Base-by-base conservation (phyloP, 2,113 vertebrate species). In the Rhagologus leucostigma region DNA sequence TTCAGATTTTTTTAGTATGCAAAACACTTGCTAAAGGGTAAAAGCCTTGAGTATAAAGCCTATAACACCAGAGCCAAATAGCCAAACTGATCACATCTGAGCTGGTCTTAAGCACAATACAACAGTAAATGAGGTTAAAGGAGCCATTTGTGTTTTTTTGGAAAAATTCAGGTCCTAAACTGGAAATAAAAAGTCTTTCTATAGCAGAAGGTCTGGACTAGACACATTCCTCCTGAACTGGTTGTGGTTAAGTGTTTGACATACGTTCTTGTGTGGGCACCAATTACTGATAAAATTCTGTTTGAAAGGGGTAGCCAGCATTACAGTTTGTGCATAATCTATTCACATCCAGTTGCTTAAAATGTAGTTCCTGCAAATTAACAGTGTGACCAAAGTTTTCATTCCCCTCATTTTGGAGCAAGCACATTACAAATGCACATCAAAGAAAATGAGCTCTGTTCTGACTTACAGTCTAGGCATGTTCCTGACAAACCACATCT, bases 401-500 rank as follows among this genome's bases (percentile, higher is more conserved):
- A 73, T 94, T 89, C 73, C 41, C 49, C n/a, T 90, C 26, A 69
- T 78, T 71, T 94, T 89, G 88, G 96, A 90, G 64, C 49, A 90
- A 78, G 80, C 69, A 91, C 88, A 86, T 94, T 96, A 87, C 69
- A 94, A 94, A 96, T 78, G 80, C 90, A 90, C 76, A 86, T 88
- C 90, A 95, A 94, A 96, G 95, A 37, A 93, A 95, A 97, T 82
- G 86, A 95, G 93, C 70, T 95, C 89, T 93, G 82, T 84, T 94
- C 88, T 95, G 88, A 92, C 90, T 94, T 96, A 95, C 69, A 90
- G 88, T 89, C 92, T 87, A 82, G 83, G 95, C 93, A 94, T 93
- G 95, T 92, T 96, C 79, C 92, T 95, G 92, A 95, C 95, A 95
- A 94, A 93, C 90, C 92, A 78, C 92, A 95, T 96, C 95, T 94